These are phyloP conservation scores for Macrocentrus cingulum DNA, from an alignment of 1,140 invertebrate genomes.

Conservation along the genomic window DNA sequence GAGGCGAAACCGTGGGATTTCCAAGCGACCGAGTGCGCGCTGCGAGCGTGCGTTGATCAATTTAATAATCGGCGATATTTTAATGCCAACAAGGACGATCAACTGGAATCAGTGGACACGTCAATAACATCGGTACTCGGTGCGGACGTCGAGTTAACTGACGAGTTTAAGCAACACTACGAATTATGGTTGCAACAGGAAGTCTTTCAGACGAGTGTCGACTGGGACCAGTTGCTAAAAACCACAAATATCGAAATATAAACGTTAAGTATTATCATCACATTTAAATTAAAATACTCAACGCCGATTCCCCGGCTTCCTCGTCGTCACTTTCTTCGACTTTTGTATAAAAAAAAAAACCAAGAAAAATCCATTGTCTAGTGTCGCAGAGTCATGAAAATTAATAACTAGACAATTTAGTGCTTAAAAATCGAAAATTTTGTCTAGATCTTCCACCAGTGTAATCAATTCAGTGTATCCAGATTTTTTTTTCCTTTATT, in stretches of 20 bases:
- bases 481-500: too few species aligned
- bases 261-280: slow-evolving; percentile 20
- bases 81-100: slow-evolving; percentile 60
- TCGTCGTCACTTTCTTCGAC: too few species aligned
- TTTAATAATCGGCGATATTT: slow-evolving; percentile 92
- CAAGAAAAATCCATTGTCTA: neutral
- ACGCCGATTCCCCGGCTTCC: neutral
- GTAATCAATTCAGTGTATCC: too few species aligned
- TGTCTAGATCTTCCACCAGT: too few species aligned
- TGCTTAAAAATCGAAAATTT: too few species aligned
- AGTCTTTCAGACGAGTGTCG: slow-evolving; percentile 84
- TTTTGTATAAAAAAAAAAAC: neutral
- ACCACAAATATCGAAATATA: slow-evolving; percentile 42
- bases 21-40: slow-evolving; percentile 94
- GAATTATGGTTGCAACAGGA: slow-evolving; percentile 95
- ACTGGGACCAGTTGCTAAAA: slow-evolving; percentile 70
- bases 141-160: slow-evolving; percentile 77
- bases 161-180: slow-evolving; percentile 96
- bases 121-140: slow-evolving; percentile 83
- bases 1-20: slow-evolving; percentile 98
- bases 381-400: too few species aligned
- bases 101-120: slow-evolving; percentile 84
- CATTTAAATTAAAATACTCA: slow-evolving; percentile 27
- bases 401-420: too few species aligned
- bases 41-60: slow-evolving; percentile 89